Evolutionary conservation across 2,113 vertebrate species (phyloP).

Genomic region (Anoplopoma fimbria): DNA sequence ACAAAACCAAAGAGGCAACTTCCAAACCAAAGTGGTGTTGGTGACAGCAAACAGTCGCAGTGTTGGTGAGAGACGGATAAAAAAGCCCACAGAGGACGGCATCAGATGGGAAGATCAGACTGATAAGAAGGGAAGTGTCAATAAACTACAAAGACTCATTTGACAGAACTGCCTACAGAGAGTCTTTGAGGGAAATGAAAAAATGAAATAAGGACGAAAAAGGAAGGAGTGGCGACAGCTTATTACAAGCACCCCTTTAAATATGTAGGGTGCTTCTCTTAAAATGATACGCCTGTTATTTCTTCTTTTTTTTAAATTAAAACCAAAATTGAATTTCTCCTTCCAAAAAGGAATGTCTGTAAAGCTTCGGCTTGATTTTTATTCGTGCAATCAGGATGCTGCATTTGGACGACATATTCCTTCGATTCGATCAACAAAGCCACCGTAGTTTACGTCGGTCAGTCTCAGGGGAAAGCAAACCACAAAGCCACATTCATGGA

Average conservation of each 20-base stretch:
- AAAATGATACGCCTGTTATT: slow-evolving; percentile 14
- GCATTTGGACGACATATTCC: background rate
- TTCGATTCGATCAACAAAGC: background rate
- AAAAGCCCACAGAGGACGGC: slow-evolving; percentile 18
- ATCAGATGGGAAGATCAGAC: slow-evolving; percentile 31
- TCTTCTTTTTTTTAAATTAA: slow-evolving; percentile 24
- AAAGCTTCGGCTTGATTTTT: background rate
- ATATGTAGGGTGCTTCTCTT: slow-evolving; percentile 19
- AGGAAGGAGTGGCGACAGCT: slow-evolving; percentile 15
- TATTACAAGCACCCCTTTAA: slow-evolving; percentile 34
- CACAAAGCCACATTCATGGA: background rate
- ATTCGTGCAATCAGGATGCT: background rate
- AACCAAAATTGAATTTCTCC: slow-evolving; percentile 9
- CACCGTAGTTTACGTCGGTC: background rate
- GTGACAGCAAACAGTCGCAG: slow-evolving; percentile 30
- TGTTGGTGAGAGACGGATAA: slow-evolving; percentile 8
- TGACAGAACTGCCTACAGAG: slow-evolving; percentile 32
- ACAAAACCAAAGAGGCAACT: slow-evolving; percentile 30
- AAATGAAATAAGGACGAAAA: slow-evolving; percentile 1
- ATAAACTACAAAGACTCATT: slow-evolving; percentile 31
- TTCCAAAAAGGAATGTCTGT: background rate
- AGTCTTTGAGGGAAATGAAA: slow-evolving; percentile 29
- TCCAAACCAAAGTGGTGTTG: slow-evolving; percentile 36
- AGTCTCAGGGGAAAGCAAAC: background rate
- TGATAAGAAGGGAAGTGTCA: slow-evolving; percentile 34